Percentiles rank a stretch among this genome's conserved stretches.
Conservation (phyloP, 2,888 invertebrate genomes). For the Dichetophora obliterata region DNA sequence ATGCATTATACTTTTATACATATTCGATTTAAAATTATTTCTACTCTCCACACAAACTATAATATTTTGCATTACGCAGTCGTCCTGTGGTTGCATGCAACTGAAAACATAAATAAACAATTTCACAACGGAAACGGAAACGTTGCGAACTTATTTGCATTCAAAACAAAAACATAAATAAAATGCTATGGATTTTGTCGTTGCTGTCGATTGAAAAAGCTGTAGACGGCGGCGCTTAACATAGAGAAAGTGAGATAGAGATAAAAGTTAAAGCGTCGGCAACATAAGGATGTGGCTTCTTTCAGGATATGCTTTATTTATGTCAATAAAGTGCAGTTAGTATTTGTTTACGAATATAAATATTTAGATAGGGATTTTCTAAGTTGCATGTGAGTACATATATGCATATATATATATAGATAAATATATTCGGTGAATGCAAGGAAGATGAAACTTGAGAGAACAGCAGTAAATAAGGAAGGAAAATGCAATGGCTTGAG, state of each 20-base stretch:
- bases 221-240: not conserved
- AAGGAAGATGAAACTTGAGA: not conserved
- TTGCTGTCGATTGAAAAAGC: slow-evolving; percentile 16
- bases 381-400: too few relatives aligned
- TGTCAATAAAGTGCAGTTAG: slow-evolving; percentile 3
- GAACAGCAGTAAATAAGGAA: not conserved
- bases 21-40: too few relatives aligned
- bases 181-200: not conserved
- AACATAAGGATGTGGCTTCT: too few relatives aligned
- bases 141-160: slow-evolving; percentile 6
- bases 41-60: too few relatives aligned
- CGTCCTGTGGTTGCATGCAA: too few relatives aligned
- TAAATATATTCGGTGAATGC: not conserved
- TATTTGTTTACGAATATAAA: not conserved
- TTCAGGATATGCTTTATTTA: slow-evolving; percentile 11
- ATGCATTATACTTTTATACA: too few relatives aligned
- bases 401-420: too few relatives aligned
- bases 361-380: not conserved
- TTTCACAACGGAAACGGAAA: not conserved
- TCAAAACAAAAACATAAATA: slow-evolving; percentile 3
- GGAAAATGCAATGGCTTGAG: too few relatives aligned
- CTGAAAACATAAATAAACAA: not conserved
- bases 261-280: not conserved
- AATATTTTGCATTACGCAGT: too few relatives aligned
- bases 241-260: not conserved